phyloP scores from a whole-genome alignment of 2,797 vertebrate genomes.

The Galagoides demidoff region DNA sequence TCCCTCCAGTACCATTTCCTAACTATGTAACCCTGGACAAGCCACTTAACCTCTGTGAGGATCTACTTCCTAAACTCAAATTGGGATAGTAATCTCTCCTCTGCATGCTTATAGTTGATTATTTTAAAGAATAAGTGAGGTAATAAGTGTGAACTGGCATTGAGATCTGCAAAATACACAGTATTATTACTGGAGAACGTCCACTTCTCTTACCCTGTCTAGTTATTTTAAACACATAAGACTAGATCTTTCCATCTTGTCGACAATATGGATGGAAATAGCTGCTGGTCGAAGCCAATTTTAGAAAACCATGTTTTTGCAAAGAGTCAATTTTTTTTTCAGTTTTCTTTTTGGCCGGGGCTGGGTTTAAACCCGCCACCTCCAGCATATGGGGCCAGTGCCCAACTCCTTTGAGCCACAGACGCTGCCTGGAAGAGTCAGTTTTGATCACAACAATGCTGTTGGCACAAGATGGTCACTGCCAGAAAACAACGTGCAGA shows the following conservation, averaged over 20 bases:
- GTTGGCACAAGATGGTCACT: not conserved
- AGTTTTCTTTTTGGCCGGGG: no score
- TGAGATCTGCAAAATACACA: not conserved
- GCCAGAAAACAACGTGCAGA: not conserved
- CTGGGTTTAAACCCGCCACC: no score
- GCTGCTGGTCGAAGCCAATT: conserved; percentile 10
- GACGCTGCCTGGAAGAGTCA: not conserved
- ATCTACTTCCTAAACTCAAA: conserved; percentile 36
- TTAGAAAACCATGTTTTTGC: conserved; percentile 32
- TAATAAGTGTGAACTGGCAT: not conserved
- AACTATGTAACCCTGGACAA: not conserved
- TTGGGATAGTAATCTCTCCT: not conserved
- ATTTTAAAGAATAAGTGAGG: not conserved
- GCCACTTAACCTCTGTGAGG: conserved; percentile 61
- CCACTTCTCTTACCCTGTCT: not conserved
- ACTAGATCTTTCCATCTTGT: conserved; percentile 1
- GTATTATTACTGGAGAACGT: not conserved
- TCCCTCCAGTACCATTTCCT: conserved; percentile 11
- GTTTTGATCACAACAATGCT: not conserved
- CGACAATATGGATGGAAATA: not conserved
- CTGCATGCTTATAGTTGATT: not conserved
- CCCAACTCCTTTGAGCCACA: no score
- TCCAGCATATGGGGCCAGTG: no score
- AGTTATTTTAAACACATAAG: conserved; percentile 25
- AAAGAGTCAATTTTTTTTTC: not conserved